Conservation (phyloP, 2,113 vertebrate species). For the human (Homo sapiens) region GRCh38 chr3:94314001-94314500, state of each 20-base stretch:
- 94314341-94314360: not conserved
- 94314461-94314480: not conserved
- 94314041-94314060: not conserved
- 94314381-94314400: not conserved
- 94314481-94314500: not conserved
- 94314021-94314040: not conserved
- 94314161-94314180: conserved; percentile 7
- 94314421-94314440: not conserved
- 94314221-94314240: not conserved
- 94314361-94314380: not conserved
- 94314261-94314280: not conserved
- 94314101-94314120: not conserved
- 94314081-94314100: not conserved
- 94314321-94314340: conserved; percentile 11
- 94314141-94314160: not conserved
- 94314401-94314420: not conserved
- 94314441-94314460: not conserved
- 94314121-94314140: not conserved
- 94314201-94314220: conserved; percentile 16
- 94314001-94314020: conserved; percentile 2
- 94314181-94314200: not conserved
- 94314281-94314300: not conserved
- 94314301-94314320: conserved; percentile 6
- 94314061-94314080: not conserved
- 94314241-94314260: not conserved